Evolutionary conservation across 2,113 vertebrate genomes (phyloP).

Genomic region (Aldabrachelys gigantea): DNA sequence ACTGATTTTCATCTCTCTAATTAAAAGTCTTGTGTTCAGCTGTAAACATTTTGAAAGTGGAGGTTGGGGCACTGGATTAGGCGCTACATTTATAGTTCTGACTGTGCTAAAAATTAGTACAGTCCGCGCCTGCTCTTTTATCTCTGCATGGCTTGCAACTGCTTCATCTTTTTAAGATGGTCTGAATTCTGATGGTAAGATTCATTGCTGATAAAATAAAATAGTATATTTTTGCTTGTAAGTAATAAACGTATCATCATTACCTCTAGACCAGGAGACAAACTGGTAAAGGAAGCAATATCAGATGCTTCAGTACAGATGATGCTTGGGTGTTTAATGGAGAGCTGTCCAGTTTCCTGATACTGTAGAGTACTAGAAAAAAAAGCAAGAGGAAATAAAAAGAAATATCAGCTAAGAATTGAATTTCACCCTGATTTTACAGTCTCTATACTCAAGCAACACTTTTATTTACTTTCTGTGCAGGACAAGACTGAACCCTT

Average conservation of each 20-base stretch:
- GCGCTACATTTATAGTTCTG: not conserved
- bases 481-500: not conserved
- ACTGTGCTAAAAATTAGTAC: not conserved
- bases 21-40: not conserved
- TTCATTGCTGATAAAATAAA: not conserved
- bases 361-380: slow-evolving; percentile 66
- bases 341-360: slow-evolving; percentile 41
- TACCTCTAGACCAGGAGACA: not conserved
- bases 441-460: not conserved
- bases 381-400: not conserved
- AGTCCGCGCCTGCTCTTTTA: not conserved
- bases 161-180: not conserved
- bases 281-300: not conserved
- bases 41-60: not conserved
- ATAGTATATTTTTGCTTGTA: not conserved
- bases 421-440: not conserved
- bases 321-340: slow-evolving; percentile 60
- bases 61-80: not conserved
- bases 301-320: slow-evolving; percentile 68
- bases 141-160: not conserved
- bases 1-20: not conserved
- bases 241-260: not conserved
- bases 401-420: not conserved
- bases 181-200: not conserved
- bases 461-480: not conserved